phyloP scores from a whole-genome alignment of 2,888 invertebrate genomes.

The Scaptomyza cyrtandrae region DNA sequence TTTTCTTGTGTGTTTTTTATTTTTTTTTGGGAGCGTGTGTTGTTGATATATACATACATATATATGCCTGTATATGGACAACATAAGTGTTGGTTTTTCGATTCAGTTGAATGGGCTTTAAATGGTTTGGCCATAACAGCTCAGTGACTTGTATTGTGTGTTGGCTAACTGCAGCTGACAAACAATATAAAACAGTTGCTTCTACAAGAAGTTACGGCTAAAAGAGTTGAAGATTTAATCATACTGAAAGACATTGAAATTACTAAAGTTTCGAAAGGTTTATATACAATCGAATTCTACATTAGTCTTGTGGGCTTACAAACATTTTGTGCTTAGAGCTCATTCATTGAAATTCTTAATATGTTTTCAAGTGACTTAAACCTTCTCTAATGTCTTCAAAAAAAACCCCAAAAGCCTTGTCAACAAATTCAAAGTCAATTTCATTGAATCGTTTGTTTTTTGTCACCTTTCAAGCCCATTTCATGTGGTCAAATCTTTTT shows the following conservation, averaged over 20 bases:
- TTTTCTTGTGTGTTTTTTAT: neutral
- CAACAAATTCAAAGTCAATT: neutral
- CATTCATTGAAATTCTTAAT: neutral
- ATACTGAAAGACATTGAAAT: neutral
- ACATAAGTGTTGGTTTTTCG: constrained; percentile 17
- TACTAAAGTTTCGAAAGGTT: neutral
- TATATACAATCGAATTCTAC: neutral
- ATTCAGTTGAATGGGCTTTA: constrained; percentile 38
- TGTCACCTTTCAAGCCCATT: constrained; percentile 23
- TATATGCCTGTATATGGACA: no score
- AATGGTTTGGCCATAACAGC: constrained; percentile 27
- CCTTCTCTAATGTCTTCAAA: neutral
- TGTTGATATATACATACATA: constrained; percentile 11
- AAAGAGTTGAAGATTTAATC: neutral
- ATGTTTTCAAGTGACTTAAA: neutral
- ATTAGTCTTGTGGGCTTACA: no score
- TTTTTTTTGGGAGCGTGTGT: constrained; percentile 35
- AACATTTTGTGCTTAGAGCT: neutral
- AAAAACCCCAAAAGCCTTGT: neutral
- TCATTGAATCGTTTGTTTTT: neutral
- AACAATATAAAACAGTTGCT: no score
- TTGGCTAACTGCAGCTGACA: constrained; percentile 9
- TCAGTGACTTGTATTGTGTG: constrained; percentile 9
- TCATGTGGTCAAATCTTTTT: constrained; percentile 13
- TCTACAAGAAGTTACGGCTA: no score